Percentiles rank a stretch among this genome's conserved stretches.
These are phyloP conservation scores for Sceloporus tristichus DNA, from an alignment of 2,113 vertebrate genomes.

Conservation along the genomic window DNA sequence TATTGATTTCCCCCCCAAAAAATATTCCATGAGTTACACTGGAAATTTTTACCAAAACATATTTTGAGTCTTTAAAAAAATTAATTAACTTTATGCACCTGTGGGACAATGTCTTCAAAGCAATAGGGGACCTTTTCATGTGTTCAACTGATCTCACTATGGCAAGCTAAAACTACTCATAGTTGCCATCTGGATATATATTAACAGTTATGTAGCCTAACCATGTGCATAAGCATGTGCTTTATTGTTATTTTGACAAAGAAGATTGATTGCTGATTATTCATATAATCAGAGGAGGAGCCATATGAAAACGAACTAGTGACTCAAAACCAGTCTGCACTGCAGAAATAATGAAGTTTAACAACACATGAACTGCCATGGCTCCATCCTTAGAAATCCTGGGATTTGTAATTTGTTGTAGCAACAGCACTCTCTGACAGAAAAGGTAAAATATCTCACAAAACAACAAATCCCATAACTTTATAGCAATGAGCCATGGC, in stretches of 20 bases:
- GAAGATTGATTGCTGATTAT: conserved; percentile 14
- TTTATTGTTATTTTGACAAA: conserved; percentile 23
- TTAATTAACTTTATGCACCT: conserved; percentile 32
- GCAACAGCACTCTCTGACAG: too few relatives aligned
- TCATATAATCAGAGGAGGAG: not conserved
- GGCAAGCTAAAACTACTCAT: not conserved
- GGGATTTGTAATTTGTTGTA: too few relatives aligned
- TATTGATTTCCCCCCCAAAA: conserved; percentile 35
- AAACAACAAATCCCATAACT: too few relatives aligned
- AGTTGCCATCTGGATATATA: not conserved
- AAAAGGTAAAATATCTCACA: too few relatives aligned
- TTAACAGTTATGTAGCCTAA: not conserved
- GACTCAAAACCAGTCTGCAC: not conserved
- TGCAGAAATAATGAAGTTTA: too few relatives aligned
- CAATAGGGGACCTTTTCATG: conserved; percentile 22
- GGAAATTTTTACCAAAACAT: not conserved
- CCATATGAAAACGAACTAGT: not conserved
- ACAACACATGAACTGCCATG: too few relatives aligned
- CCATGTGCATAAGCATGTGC: not conserved
- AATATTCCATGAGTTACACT: not conserved
- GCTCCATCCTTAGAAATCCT: too few relatives aligned
- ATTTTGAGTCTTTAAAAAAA: not conserved
- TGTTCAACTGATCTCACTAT: rapidly evolving
- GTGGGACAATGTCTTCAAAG: not conserved
- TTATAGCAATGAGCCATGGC: too few relatives aligned